Evolutionary conservation across 2,888 invertebrate species (phyloP).

Genomic region (Aspidiotus destructor): DNA sequence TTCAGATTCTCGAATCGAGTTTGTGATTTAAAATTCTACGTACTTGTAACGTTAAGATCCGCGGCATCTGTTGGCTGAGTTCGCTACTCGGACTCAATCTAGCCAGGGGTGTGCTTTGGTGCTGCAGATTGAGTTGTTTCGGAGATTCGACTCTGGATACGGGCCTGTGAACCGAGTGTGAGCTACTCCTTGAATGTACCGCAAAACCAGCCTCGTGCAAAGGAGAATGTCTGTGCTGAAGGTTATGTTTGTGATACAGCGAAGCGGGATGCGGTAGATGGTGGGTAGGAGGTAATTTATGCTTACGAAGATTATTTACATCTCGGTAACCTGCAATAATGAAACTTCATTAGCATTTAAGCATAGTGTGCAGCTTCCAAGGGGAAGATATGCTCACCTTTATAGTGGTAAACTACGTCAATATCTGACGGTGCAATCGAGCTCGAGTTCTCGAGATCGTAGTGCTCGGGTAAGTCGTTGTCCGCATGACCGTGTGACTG

Average conservation of each 20-base stretch:
- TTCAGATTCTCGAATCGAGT: too few relatives aligned
- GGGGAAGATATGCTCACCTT: slow-evolving; percentile 46
- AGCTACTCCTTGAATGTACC: slow-evolving; percentile 43
- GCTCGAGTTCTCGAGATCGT: slow-evolving; percentile 93
- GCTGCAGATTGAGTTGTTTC: slow-evolving; percentile 45
- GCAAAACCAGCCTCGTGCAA: slow-evolving; percentile 61
- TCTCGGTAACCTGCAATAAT: slow-evolving; percentile 58
- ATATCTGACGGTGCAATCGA: slow-evolving; percentile 96
- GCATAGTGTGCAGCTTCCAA: background rate
- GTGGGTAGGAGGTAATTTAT: slow-evolving; percentile 78
- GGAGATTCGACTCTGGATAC: slow-evolving; percentile 40
- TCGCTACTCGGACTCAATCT: slow-evolving; percentile 85
- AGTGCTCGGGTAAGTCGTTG: slow-evolving; percentile 80
- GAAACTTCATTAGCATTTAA: background rate
- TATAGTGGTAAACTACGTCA: slow-evolving; percentile 92
- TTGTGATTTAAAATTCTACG: background rate
- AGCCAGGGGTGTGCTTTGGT: slow-evolving; percentile 84
- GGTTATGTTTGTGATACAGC: slow-evolving; percentile 52
- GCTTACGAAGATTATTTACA: slow-evolving; percentile 67
- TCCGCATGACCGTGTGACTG: slow-evolving; percentile 43
- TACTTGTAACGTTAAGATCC: slow-evolving; percentile 66
- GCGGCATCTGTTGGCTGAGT: slow-evolving; percentile 78
- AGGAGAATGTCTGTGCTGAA: slow-evolving; percentile 63
- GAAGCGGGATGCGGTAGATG: slow-evolving; percentile 51
- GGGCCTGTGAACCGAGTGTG: slow-evolving; percentile 40